Base-by-base conservation (phyloP, 2,888 invertebrate genomes). In the Eueremaeus valkanovi region DNA sequence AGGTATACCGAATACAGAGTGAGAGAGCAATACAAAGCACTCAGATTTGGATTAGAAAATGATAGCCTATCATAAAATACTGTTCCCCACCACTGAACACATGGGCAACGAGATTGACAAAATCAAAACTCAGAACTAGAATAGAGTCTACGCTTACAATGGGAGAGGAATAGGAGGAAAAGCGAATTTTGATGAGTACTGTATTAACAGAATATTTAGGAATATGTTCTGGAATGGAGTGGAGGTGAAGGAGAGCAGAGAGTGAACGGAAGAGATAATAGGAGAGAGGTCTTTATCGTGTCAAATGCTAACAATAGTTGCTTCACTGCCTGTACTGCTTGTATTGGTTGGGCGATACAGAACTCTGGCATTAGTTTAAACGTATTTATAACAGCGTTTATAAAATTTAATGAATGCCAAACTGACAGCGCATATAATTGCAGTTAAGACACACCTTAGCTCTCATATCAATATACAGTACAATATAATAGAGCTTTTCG, bases 401-500 rank as follows among this genome's bases (percentile, higher is more conserved):
- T 51, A 51, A 51, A 51, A 51, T 21, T 6, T 51, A 51, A 51
- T 51, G 51, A 51, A 51, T 18, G 51, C n/a, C 51, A 18, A 51
- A 51, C 51, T 51, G 51, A 51, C 51, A 51, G 51, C 51, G 8
- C 51, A 51, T 51, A 51, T 51, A 51, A 51, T 51, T 51, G 51
- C 51, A 11, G 51, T n/a, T 5, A n/a, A 51, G 51, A 18, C 51
- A 51, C 51, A 51, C 51, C 51, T 51, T 11, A 40, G 5, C 40
- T 40, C 40, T 40, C 51, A 51, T 51, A 51, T 51, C n/a, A n/a
- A n/a, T n/a, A n/a, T n/a, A n/a, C n/a, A n/a, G n/a, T n/a, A n/a
- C 51, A 51, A 51, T 51, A 51, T 51, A 51, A 51, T 51, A 51
- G 21, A 18, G 9, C 51, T 51, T 51, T 51, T 51, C 18, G 40